Base-by-base conservation (phyloP, 1,140 invertebrate species). In the Steinernema feltiae region DNA sequence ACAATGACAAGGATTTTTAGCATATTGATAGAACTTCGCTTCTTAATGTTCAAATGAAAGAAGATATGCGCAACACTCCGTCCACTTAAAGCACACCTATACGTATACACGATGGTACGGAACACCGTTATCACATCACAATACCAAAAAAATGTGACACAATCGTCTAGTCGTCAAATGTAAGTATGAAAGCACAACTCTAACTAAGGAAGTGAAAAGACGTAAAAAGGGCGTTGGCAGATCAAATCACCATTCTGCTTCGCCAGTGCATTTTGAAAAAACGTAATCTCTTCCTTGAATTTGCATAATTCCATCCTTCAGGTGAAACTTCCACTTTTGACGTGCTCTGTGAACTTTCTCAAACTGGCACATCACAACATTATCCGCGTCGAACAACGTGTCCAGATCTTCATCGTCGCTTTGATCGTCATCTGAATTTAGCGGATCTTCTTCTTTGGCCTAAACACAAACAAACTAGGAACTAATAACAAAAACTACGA, bases 241-340 rank as follows among this genome's bases (percentile, higher is more conserved):
- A n/a, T n/a, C 53, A 17, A 12, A 32, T 80, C 76, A 85, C 84
- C 96, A 99, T 87, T 99, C 97, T 32, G 97, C 95, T 90, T 99
- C 97, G 79, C 97, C 97, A 83, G 92, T 94, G 1, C 95, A 94
- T 89, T 95, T 98, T 89, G 98, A 95, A 88, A 99, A 99, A 79
- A 99, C 94, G 90, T 92, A 98, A 88, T 99, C 97, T 88, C 94
- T 95, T 21, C 96, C 95, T 83, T 92, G 92, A 80, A 99, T 90
- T 89, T 97, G 98, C 97, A 99, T 99, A 77, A 99, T 98, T 69
- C 97, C 97, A 89, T 99, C 96, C 90, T 99, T 99, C 72, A 99
- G 89, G 88, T 96, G 94, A 87, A 99, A 98, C 89, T 98, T 99
- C 97, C 97, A 99, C 87, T 96, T 96, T 86, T 97, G 97, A 84